phyloP scores from a whole-genome alignment of 1,140 invertebrate species.

The Drosophila santomea region DNA sequence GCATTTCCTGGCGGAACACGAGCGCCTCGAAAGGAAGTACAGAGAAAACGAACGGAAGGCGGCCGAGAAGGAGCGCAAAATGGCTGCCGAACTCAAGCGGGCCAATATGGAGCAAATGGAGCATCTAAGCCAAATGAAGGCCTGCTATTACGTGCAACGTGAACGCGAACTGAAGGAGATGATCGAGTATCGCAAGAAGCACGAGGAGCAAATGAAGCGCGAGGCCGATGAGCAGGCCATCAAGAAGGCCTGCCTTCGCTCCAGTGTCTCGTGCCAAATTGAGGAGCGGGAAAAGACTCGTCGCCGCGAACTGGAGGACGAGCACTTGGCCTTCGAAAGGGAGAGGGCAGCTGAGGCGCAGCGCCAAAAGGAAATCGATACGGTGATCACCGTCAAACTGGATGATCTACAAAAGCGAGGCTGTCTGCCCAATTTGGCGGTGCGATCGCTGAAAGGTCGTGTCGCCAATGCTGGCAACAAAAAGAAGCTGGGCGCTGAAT shows the following conservation, averaged over 20 bases:
- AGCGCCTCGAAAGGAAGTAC: slow-evolving; percentile 65
- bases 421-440: slow-evolving; percentile 39
- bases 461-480: slow-evolving; percentile 33
- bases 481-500: slow-evolving; percentile 45
- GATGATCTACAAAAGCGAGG: slow-evolving; percentile 55
- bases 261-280: slow-evolving; percentile 57
- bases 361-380: slow-evolving; percentile 66
- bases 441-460: slow-evolving; percentile 54
- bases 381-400: slow-evolving; percentile 62
- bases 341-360: slow-evolving; percentile 23
- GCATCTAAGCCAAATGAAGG: slow-evolving; percentile 48
- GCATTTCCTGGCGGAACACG: slow-evolving; percentile 64
- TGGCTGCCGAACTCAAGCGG: slow-evolving; percentile 46
- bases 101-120: slow-evolving; percentile 58
- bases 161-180: slow-evolving; percentile 51
- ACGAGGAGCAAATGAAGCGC: slow-evolving; percentile 43
- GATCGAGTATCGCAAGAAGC: slow-evolving; percentile 27
- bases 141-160: slow-evolving; percentile 58
- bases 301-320: slow-evolving; percentile 49
- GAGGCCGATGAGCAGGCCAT: slow-evolving; percentile 32
- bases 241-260: slow-evolving; percentile 45
- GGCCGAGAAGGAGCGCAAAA: slow-evolving; percentile 39
- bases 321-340: slow-evolving; percentile 39
- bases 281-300: slow-evolving; percentile 57
- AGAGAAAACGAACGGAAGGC: slow-evolving; percentile 52